Conservation (phyloP, 2,113 vertebrate genomes). For the Oreotrochilus melanogaster region DNA sequence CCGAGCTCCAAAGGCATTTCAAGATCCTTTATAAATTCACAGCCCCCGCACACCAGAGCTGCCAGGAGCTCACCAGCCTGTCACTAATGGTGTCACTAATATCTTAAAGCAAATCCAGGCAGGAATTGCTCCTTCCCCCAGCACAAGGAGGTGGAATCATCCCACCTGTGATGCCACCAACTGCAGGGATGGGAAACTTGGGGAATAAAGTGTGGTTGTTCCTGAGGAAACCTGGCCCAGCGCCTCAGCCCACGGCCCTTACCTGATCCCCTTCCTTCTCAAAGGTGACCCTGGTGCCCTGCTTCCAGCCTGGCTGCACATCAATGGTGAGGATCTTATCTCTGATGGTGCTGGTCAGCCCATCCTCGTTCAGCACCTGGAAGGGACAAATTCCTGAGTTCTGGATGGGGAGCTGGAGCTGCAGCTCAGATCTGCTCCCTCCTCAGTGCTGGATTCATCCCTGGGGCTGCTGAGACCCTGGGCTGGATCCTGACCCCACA, state of each 20-base stretch:
- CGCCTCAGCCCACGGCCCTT: rapidly evolving
- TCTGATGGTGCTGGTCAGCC: slow-evolving; percentile 86
- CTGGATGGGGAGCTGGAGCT: neutral
- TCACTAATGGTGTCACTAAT: too few relatives aligned
- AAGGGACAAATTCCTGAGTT: neutral
- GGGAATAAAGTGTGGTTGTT: rapidly evolving
- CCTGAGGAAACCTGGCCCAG: neutral
- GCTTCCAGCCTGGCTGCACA: slow-evolving; percentile 89
- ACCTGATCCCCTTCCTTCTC: slow-evolving; percentile 95
- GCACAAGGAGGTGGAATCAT: rapidly evolving
- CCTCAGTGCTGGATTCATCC: neutral
- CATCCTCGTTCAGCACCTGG: slow-evolving; percentile 93
- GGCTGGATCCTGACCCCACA: neutral
- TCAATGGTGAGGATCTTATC: slow-evolving; percentile 93
- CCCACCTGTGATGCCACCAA: rapidly evolving
- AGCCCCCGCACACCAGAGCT: neutral
- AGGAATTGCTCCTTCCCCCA: neutral
- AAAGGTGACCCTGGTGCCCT: slow-evolving; percentile 89
- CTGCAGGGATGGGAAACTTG: neutral
- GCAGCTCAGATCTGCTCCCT: neutral
- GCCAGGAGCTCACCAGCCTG: neutral
- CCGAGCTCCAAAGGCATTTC: neutral
- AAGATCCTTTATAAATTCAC: neutral
- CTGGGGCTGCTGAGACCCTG: neutral
- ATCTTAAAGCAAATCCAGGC: neutral